phyloP scores from a whole-genome alignment of 2,888 invertebrate species.

The Drosophila fungiperda region DNA sequence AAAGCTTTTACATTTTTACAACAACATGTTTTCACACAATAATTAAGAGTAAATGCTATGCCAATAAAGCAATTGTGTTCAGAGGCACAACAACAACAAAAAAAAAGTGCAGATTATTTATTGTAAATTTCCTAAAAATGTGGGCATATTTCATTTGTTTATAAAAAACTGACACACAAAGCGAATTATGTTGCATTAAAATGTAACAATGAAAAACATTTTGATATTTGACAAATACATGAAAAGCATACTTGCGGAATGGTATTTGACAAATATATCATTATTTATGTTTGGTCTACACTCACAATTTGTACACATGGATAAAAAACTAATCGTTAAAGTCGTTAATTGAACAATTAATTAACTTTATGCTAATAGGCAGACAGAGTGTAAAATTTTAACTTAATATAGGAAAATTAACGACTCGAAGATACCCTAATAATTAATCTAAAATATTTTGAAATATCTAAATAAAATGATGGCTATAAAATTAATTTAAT shows the following conservation, averaged over 20 bases:
- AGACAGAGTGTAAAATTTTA: neutral
- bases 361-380: constrained; percentile 38
- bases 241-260: neutral
- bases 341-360: constrained; percentile 11
- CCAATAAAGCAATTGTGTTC: neutral
- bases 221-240: constrained; percentile 5
- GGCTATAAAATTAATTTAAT: neutral
- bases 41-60: neutral
- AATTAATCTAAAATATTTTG: neutral
- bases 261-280: neutral
- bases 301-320: constrained; percentile 17
- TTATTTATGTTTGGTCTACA: constrained; percentile 3
- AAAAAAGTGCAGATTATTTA: neutral
- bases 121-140: neutral
- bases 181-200: constrained; percentile 15
- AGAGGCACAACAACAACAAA: neutral
- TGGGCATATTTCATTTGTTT: constrained; percentile 24
- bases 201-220: constrained; percentile 18
- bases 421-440: neutral
- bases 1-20: neutral
- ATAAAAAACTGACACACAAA: constrained; percentile 9
- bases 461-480: neutral
- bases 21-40: neutral
- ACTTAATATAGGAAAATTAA: neutral
- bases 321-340: constrained; percentile 11